Evolutionary conservation across 1,140 invertebrate species (phyloP).

Genomic region (Thaumatotibia leucotreta): DNA sequence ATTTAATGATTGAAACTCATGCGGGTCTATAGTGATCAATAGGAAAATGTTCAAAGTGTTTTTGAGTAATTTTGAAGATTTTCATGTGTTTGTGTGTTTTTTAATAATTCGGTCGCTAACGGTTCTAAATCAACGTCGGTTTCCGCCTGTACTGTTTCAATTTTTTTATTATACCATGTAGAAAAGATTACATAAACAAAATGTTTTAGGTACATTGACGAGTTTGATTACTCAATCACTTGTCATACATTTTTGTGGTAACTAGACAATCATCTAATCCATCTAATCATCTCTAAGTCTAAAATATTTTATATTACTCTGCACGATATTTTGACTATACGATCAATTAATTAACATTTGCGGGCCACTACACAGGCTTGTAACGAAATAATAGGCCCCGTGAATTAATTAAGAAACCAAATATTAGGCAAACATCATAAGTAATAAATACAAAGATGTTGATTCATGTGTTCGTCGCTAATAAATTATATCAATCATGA

Average conservation of each 20-base stretch:
- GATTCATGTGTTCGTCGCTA: background rate
- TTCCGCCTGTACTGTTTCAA: background rate
- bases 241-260: too few species aligned
- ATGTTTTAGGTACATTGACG: too few species aligned
- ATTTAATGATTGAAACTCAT: conserved; percentile 1
- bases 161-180: background rate
- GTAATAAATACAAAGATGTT: background rate
- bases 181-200: too few species aligned
- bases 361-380: background rate
- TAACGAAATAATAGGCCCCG: too few species aligned
- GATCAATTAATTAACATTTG: background rate
- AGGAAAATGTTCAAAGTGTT: background rate
- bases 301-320: too few species aligned
- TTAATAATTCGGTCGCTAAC: background rate
- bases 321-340: too few species aligned
- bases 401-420: too few species aligned
- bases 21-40: background rate
- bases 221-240: too few species aligned
- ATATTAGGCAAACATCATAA: too few species aligned
- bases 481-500: conserved; percentile 4
- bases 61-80: background rate
- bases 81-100: background rate
- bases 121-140: background rate
- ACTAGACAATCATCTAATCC: too few species aligned
- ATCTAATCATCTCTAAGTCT: too few species aligned